These are phyloP conservation scores for Tholera decimalis DNA, from an alignment of 2,888 invertebrate species.

Conservation along the genomic window DNA sequence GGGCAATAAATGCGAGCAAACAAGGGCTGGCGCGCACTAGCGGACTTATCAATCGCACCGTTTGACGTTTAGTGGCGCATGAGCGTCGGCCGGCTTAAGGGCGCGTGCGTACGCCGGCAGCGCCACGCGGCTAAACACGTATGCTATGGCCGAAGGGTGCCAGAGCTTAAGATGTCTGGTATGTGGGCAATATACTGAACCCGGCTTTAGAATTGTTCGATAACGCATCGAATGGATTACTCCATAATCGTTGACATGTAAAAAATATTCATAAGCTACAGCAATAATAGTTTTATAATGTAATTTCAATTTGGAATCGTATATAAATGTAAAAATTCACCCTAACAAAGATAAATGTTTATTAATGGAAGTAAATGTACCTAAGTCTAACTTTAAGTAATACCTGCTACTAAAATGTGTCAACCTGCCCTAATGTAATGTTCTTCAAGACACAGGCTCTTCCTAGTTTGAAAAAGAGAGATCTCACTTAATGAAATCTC, in stretches of 20 bases:
- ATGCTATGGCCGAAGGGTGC: conserved; percentile 32
- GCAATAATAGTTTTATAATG: background rate
- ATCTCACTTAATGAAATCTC: too few relatives aligned
- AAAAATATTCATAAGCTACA: background rate
- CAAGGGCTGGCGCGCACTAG: conserved; percentile 74
- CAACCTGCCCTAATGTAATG: too few relatives aligned
- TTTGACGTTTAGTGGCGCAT: conserved; percentile 85
- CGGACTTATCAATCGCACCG: conserved; percentile 83
- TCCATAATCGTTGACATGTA: background rate
- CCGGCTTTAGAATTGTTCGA: background rate
- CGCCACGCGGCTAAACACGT: conserved; percentile 70
- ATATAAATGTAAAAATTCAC: too few relatives aligned
- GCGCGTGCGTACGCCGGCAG: conserved; percentile 76
- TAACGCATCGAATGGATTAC: background rate
- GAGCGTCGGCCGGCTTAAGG: conserved; percentile 79
- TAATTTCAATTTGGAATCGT: too few relatives aligned
- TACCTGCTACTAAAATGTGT: too few relatives aligned
- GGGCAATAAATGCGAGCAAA: conserved; percentile 77
- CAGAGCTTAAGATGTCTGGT: conserved; percentile 30
- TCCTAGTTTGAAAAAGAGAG: too few relatives aligned
- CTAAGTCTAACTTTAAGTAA: too few relatives aligned
- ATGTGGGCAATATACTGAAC: conserved; percentile 15
- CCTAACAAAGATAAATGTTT: too few relatives aligned
- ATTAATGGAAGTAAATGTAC: too few relatives aligned
- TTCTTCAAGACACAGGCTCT: too few relatives aligned